Conservation (phyloP, 2,113 vertebrate genomes). For the Lichenostomus cassidix region DNA sequence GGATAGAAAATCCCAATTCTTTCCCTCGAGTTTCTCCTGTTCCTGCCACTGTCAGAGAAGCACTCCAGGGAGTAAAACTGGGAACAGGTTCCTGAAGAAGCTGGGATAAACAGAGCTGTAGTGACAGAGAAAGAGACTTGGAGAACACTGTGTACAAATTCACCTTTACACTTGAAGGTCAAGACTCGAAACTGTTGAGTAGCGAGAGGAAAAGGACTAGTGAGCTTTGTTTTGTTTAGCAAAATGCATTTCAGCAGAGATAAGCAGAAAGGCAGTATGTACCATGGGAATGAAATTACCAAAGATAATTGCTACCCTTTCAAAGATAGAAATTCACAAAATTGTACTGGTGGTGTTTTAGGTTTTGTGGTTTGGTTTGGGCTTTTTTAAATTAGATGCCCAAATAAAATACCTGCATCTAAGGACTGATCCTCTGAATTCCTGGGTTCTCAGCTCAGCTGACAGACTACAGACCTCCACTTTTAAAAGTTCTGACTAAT, state of each 20-base stretch:
- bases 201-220: not conserved
- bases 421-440: not conserved
- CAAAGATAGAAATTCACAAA: not conserved
- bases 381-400: not conserved
- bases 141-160: not conserved
- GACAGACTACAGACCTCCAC: not conserved
- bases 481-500: not conserved
- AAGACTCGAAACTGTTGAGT: not conserved
- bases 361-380: not conserved
- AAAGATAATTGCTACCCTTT: not conserved
- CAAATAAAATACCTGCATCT: not conserved
- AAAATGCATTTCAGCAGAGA: not conserved
- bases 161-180: not conserved
- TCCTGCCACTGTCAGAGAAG: not conserved
- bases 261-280: not conserved
- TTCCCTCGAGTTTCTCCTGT: not conserved
- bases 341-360: not conserved
- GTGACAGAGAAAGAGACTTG: not conserved
- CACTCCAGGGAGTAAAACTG: not conserved
- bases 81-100: not conserved
- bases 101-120: not conserved
- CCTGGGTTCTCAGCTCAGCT: not conserved
- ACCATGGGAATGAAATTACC: not conserved
- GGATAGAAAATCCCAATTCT: not conserved
- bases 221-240: not conserved